These are phyloP conservation scores for Crocidura indochinensis DNA, from an alignment of 2,797 vertebrate genomes.

Conservation along the genomic window DNA sequence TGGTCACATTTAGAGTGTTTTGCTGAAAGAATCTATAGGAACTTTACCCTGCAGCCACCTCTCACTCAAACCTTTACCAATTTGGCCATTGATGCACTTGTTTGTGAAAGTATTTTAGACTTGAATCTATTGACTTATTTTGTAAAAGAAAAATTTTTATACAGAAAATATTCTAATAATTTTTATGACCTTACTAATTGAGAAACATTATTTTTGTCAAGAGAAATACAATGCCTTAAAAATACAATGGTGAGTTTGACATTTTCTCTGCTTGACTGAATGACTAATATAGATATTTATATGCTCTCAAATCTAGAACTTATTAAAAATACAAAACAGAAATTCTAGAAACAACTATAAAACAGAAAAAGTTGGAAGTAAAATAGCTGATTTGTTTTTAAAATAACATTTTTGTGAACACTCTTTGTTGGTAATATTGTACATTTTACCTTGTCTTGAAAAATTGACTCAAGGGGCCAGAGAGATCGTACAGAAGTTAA, in stretches of 20 bases:
- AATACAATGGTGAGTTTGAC: neutral
- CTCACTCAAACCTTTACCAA: neutral
- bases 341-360: neutral
- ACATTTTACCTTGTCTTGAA: conserved; percentile 54
- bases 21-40: neutral
- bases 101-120: neutral
- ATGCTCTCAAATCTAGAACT: too few species aligned
- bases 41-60: neutral
- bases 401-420: neutral
- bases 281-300: neutral
- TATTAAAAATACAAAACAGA: neutral
- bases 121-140: conserved; percentile 46
- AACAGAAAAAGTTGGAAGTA: neutral
- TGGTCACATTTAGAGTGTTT: neutral
- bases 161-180: conserved; percentile 9
- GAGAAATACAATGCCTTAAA: neutral
- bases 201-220: neutral
- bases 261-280: neutral
- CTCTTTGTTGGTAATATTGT: neutral
- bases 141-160: conserved; percentile 50
- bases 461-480: neutral
- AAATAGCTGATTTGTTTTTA: too few species aligned
- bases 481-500: too few species aligned
- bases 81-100: neutral
- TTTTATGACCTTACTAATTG: neutral